These are phyloP conservation scores for Oxycera nigricornis DNA, from an alignment of 2,888 invertebrate species.

Conservation along the genomic window DNA sequence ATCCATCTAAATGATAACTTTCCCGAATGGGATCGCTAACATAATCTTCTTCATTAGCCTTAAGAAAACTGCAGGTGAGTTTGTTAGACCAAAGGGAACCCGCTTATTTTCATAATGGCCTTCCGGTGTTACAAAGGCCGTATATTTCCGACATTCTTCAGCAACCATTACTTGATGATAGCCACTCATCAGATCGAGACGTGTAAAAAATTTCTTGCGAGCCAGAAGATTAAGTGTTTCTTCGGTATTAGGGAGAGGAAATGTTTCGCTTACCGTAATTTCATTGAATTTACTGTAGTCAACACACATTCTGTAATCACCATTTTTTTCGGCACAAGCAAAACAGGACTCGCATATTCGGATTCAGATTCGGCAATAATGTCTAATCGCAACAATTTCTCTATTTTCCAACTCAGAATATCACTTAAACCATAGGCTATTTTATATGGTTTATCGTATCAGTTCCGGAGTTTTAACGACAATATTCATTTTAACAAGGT, in stretches of 20 bases:
- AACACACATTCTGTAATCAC: not conserved
- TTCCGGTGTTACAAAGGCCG: constrained; percentile 51
- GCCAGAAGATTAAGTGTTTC: not conserved
- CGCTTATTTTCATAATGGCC: constrained; percentile 52
- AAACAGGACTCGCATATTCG: not conserved
- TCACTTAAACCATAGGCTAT: not conserved
- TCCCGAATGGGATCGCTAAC: not conserved
- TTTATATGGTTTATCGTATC: not conserved
- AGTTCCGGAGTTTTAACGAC: not conserved
- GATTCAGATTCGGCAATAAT: not conserved
- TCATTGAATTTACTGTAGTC: not conserved
- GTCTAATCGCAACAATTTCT: not conserved
- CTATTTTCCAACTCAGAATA: not conserved
- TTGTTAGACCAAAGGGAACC: constrained; percentile 51
- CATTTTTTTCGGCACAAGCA: not conserved
- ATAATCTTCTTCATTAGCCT: constrained; percentile 18
- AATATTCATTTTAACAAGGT: not conserved
- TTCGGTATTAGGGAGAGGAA: not conserved
- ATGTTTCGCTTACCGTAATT: not conserved
- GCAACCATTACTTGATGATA: constrained; percentile 40
- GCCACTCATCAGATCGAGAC: constrained; percentile 10
- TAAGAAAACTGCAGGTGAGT: constrained; percentile 49
- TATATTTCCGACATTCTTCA: constrained; percentile 42
- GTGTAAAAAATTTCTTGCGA: not conserved
- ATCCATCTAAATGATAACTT: constrained; percentile 34